These are phyloP conservation scores for Anthopleura sola DNA, from an alignment of 64 coral and sea anemone species.

Conservation along the genomic window DNA sequence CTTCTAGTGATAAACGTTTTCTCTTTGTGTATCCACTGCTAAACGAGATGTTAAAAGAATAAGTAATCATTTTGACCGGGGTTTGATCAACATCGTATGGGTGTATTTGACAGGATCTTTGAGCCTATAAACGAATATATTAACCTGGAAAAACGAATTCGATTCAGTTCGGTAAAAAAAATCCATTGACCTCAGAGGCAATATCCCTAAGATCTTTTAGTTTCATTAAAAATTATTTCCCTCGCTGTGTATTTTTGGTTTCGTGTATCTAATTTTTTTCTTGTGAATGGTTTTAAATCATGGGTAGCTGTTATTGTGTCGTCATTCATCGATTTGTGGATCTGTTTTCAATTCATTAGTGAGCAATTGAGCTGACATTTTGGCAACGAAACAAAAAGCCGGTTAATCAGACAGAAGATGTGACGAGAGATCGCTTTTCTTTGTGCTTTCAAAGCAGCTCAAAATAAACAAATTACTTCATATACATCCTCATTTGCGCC, in stretches of 20 bases:
- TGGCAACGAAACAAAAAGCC: not conserved
- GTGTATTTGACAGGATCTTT: conserved; percentile 1
- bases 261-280: not conserved
- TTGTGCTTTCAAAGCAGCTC: not conserved
- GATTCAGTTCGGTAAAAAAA: not conserved
- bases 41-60: not conserved
- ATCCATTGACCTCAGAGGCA: not conserved
- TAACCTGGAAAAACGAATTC: too few species aligned
- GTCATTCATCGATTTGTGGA: not conserved
- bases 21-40: not conserved
- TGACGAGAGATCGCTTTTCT: not conserved
- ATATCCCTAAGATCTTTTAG: not conserved
- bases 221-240: not conserved
- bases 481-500: not conserved
- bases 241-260: not conserved
- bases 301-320: not conserved
- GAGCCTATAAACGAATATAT: too few species aligned
- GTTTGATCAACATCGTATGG: not conserved
- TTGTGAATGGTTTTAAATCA: not conserved
- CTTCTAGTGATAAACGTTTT: not conserved
- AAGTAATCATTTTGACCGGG: not conserved
- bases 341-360: conserved; percentile 8
- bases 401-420: not conserved
- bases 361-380: not conserved
- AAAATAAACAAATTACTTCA: not conserved